Conservation (phyloP, 2,888 invertebrate genomes). For the Papilio demoleus region DNA sequence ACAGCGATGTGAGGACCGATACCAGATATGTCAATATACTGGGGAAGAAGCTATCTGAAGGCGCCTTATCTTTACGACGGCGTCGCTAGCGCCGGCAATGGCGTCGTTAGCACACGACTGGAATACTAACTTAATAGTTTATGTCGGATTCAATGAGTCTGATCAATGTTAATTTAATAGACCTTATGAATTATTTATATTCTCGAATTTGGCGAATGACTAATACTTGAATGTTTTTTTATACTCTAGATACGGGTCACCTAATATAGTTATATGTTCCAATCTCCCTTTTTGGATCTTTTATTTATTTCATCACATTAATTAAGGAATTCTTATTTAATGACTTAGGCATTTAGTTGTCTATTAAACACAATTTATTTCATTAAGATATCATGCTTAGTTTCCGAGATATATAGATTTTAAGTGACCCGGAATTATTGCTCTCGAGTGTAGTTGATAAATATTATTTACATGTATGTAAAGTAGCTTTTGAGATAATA, state of each 20-base stretch:
- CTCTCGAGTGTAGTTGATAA: background rate
- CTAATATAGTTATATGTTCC: no score
- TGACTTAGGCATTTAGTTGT: no score
- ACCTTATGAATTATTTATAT: constrained; percentile 21
- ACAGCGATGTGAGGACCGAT: constrained; percentile 43
- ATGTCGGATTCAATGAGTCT: constrained; percentile 42
- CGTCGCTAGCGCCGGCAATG: constrained; percentile 50
- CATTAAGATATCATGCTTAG: no score
- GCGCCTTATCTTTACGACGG: constrained; percentile 54
- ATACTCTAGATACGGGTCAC: no score
- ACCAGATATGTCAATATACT: constrained; percentile 59
- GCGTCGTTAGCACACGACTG: constrained; percentile 53
- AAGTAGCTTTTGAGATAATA: background rate
- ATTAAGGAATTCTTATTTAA: no score
- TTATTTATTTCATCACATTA: no score
- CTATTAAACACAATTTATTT: no score
- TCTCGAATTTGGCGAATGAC: constrained; percentile 5
- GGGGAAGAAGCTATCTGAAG: constrained; percentile 54
- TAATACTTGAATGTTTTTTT: constrained; percentile 6
- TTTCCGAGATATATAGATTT: no score
- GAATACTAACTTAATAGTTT: constrained; percentile 44
- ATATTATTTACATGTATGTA: background rate
- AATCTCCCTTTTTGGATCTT: no score
- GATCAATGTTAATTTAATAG: constrained; percentile 4
- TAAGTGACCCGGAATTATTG: no score